Evolutionary conservation across 2,113 vertebrate genomes (phyloP).

Genomic region (Macroglossus sobrinus): DNA sequence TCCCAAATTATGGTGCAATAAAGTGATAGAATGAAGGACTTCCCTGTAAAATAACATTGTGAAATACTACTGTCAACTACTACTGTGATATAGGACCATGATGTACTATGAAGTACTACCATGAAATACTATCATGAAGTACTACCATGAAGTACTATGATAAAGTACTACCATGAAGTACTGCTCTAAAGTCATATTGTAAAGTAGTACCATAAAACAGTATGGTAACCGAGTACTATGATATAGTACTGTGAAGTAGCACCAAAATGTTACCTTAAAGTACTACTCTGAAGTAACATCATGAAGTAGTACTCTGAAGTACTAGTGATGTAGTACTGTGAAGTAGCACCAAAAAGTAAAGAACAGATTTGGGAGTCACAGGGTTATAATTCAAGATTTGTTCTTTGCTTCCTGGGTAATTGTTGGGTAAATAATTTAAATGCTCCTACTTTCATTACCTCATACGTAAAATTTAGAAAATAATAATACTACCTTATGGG

Average conservation of each 20-base stretch:
- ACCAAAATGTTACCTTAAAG: too few relatives aligned
- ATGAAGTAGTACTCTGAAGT: not conserved
- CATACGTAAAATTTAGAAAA: not conserved
- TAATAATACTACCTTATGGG: not conserved
- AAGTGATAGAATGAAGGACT: not conserved
- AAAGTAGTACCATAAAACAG: not conserved
- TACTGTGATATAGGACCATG: too few relatives aligned
- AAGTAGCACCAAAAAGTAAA: not conserved
- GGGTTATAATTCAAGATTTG: not conserved
- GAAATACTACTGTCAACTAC: not conserved
- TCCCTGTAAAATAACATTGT: not conserved
- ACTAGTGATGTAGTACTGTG: rapidly evolving
- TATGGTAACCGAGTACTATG: not conserved
- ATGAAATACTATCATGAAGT: not conserved
- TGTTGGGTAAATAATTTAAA: not conserved
- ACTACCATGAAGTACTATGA: too few relatives aligned
- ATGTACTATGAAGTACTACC: not conserved
- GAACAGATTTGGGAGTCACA: not conserved
- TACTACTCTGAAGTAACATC: too few relatives aligned
- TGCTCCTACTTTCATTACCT: not conserved
- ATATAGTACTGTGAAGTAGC: not conserved
- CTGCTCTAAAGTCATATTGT: not conserved
- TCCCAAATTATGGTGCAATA: not conserved
- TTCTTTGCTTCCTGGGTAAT: not conserved
- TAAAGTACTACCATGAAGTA: not conserved